Percentiles rank a stretch among this genome's conserved stretches.
Evolutionary conservation across 2,888 invertebrate genomes (phyloP).

Genomic region (Allolobophora icterica): DNA sequence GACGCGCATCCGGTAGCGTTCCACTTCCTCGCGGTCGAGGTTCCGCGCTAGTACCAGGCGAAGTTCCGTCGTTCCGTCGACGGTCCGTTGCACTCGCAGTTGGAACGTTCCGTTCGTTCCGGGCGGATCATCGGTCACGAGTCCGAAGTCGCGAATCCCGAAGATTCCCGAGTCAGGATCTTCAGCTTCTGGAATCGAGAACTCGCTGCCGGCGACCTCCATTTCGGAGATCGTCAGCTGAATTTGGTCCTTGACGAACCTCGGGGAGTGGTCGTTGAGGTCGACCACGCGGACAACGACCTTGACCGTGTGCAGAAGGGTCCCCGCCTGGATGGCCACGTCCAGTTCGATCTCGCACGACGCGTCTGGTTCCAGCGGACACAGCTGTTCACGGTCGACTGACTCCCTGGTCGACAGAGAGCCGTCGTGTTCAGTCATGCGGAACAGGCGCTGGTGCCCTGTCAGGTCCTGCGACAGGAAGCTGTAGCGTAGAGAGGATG

Average conservation of each 20-base stretch:
- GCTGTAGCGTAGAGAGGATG: neutral
- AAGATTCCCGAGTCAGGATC: slow-evolving; percentile 44
- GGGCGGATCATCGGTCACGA: slow-evolving; percentile 20
- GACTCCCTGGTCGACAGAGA: neutral
- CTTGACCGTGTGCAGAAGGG: slow-evolving; percentile 30
- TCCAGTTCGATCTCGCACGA: slow-evolving; percentile 31
- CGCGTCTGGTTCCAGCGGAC: neutral
- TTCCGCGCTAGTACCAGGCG: slow-evolving; percentile 40
- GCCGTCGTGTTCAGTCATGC: neutral
- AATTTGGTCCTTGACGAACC: slow-evolving; percentile 7
- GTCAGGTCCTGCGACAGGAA: slow-evolving; percentile 12
- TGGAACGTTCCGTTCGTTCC: slow-evolving; percentile 38
- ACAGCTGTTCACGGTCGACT: slow-evolving; percentile 32
- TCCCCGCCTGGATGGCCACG: slow-evolving; percentile 11
- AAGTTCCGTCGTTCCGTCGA: slow-evolving; percentile 43
- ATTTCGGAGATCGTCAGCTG: slow-evolving; percentile 38
- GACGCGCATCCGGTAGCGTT: slow-evolving; percentile 53
- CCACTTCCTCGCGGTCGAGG: slow-evolving; percentile 71
- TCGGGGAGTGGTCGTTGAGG: slow-evolving; percentile 40
- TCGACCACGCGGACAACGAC: slow-evolving; percentile 35
- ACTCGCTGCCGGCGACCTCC: slow-evolving; percentile 33
- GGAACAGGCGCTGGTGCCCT: neutral
- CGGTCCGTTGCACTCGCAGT: slow-evolving; percentile 37
- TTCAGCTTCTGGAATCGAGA: slow-evolving; percentile 43
- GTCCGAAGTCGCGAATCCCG: slow-evolving; percentile 41